These are phyloP conservation scores for Synanthedon tipuliformis DNA, from an alignment of 2,888 invertebrate species.

Conservation along the genomic window DNA sequence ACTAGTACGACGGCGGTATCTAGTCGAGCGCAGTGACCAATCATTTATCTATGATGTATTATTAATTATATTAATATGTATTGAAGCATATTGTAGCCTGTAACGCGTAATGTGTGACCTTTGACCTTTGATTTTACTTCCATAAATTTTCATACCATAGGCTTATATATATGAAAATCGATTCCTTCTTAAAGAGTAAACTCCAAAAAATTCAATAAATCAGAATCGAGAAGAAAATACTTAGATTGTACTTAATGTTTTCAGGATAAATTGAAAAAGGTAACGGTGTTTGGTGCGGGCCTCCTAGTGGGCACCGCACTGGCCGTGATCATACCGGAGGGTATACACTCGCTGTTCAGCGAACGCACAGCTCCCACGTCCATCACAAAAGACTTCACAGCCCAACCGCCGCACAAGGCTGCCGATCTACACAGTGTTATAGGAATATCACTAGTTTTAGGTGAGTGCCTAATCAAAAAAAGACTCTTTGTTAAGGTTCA, in stretches of 20 bases:
- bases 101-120: no score
- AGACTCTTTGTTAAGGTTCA: no score
- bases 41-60: no score
- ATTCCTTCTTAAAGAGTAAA: no score
- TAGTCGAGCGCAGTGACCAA: no score
- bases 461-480: conserved; percentile 20
- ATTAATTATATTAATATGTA: no score
- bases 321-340: conserved; percentile 98
- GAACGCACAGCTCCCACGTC: conserved; percentile 35
- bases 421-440: conserved; percentile 83
- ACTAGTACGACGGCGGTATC: no score
- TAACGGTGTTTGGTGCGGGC: conserved; percentile 97
- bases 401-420: conserved; percentile 39
- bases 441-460: conserved; percentile 91
- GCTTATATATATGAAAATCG: no score
- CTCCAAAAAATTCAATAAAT: no score
- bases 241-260: conserved; percentile 20
- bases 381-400: conserved; percentile 46
- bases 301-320: conserved; percentile 96
- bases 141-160: no score
- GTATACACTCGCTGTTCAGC: conserved; percentile 84
- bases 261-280: conserved; percentile 92
- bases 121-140: no score
- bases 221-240: not conserved
- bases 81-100: no score